These are phyloP conservation scores for Sebastiscus tertius DNA, from an alignment of 2,797 vertebrate genomes.

Conservation along the genomic window DNA sequence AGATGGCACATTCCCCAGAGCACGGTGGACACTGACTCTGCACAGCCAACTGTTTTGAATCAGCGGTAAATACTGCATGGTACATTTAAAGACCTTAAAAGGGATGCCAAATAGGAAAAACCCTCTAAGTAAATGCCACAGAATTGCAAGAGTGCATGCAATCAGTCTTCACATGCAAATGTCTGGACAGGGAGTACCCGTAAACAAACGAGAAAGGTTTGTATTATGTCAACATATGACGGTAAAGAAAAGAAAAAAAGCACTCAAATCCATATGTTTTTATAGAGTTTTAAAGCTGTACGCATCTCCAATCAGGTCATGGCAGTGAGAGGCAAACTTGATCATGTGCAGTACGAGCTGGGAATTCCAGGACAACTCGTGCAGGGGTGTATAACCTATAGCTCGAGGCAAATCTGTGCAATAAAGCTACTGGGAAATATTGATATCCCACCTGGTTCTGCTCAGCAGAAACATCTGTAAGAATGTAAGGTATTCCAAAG, in stretches of 20 bases:
- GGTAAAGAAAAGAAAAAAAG: neutral
- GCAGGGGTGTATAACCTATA: slow-evolving; percentile 41
- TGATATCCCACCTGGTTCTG: slow-evolving; percentile 68
- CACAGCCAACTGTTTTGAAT: slow-evolving; percentile 54
- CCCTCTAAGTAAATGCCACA: slow-evolving; percentile 2
- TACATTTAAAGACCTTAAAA: slow-evolving; percentile 45
- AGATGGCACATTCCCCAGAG: slow-evolving; percentile 62
- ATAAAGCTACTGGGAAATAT: slow-evolving; percentile 61
- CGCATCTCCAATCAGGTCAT: neutral
- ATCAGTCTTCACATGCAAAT: slow-evolving; percentile 7
- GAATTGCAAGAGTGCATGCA: slow-evolving; percentile 3
- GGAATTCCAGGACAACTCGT: slow-evolving; percentile 8
- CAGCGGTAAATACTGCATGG: slow-evolving; percentile 44
- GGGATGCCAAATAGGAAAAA: slow-evolving; percentile 25
- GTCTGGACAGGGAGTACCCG: neutral
- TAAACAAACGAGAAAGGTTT: neutral
- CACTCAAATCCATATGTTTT: neutral
- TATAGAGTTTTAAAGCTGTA: neutral
- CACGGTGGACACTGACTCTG: slow-evolving; percentile 39
- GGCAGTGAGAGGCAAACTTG: slow-evolving; percentile 6
- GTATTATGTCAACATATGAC: neutral
- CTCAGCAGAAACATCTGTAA: slow-evolving; percentile 72
- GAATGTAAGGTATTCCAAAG: slow-evolving; percentile 68
- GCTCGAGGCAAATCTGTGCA: slow-evolving; percentile 55
- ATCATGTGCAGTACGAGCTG: slow-evolving; percentile 11